Conservation (phyloP, 2,797 vertebrate genomes). For the Pelodytes ibericus region DNA sequence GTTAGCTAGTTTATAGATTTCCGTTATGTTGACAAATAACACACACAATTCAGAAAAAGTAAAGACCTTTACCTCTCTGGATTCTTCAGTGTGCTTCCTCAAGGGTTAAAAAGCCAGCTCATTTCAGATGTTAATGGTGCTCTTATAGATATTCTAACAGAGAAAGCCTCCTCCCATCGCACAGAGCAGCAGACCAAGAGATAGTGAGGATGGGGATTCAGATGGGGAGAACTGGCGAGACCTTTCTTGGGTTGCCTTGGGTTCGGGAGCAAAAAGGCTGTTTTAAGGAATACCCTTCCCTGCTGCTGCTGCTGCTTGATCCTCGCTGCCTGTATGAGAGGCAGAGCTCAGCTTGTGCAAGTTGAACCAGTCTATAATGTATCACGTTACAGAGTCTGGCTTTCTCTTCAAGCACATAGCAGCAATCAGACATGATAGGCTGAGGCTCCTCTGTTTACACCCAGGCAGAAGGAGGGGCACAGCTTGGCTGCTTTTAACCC, state of each 20-base stretch:
- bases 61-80: conserved; percentile 66
- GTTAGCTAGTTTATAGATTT: not conserved
- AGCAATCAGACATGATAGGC: conserved; percentile 85
- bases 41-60: conserved; percentile 65
- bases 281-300: not conserved
- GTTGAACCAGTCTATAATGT: conserved; percentile 79
- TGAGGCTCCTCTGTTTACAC: conserved; percentile 79
- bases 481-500: conserved; percentile 69
- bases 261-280: not conserved
- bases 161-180: conserved; percentile 67
- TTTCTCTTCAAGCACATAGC: conserved; percentile 67
- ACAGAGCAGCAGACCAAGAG: conserved; percentile 53
- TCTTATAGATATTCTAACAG: conserved; percentile 65
- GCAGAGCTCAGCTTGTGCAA: conserved; percentile 74
- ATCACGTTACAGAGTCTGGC: conserved; percentile 84
- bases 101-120: conserved; percentile 75
- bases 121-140: conserved; percentile 67
- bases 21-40: not conserved
- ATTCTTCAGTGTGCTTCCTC: conserved; percentile 61
- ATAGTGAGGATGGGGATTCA: conserved; percentile 25
- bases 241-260: conserved; percentile 1
- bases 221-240: not conserved
- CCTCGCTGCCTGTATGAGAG: conserved; percentile 69
- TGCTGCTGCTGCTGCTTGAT: not conserved
- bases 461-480: conserved; percentile 66